Base-by-base conservation (phyloP, 2,888 invertebrate genomes). In the Caenorhabditis angaria region DNA sequence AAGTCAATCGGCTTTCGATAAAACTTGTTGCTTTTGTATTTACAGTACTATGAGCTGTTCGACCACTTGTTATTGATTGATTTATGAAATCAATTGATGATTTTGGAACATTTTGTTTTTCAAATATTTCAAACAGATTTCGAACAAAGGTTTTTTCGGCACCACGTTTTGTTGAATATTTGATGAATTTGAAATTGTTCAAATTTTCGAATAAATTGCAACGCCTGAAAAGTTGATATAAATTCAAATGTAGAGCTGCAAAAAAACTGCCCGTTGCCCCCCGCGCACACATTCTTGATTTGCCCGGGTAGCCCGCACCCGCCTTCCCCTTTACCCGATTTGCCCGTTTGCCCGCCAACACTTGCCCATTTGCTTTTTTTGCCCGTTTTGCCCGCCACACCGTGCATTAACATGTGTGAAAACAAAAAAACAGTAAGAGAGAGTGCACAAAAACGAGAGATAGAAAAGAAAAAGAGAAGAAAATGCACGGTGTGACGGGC, bases 41-140 rank as follows among this genome's bases (percentile, higher is more conserved):
- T 6, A 74, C 75, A 8, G 78, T 78, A 27, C 60, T 65, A 61
- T 78, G 78, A 20, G 70, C 68, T n/a, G 78, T 78, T 3, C 73
- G 56, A 1, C 72, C 72, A 6, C 65, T 59, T n/a, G 24, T 28
- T 1, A 76, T 28, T 20, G 65, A 25, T 5, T 50, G 25, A 22
- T 69, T 24, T 1, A 73, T 69, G 48, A 61, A 65, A 8, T 50
- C 6, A 1, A 73, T 58, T 20, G 73, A 68, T 24, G 56, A 22
- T 63, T 68, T 55, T 12, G 73, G 65, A 5, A 73, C 41, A 28
- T 35, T 29, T n/a, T 73, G 69, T 1, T 48, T 4, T 3, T 60
- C 59, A 25, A 73, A 69, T 18, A 73, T 69, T 27, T 56, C 58
- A 14, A 68, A 69, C 10, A 73, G 53, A 25, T 55, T 22, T 4